Conservation (phyloP, 2,888 invertebrate species). For the Tillus elongatus region DNA sequence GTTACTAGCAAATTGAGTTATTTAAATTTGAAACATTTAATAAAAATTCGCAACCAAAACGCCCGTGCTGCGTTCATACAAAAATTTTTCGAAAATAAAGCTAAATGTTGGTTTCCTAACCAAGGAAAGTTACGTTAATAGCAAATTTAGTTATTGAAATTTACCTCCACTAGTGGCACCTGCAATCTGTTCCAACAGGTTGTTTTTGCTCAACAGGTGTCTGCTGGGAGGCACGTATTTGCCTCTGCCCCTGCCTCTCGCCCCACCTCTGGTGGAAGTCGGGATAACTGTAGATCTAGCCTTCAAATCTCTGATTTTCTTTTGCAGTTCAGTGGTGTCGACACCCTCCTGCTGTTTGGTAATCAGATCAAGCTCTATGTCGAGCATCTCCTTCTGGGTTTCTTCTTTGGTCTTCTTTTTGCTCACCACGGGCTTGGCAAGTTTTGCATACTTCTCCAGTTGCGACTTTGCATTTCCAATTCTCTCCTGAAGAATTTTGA, state of each 20-base stretch:
- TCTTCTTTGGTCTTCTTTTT: constrained; percentile 62
- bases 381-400: constrained; percentile 80
- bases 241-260: constrained; percentile 36
- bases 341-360: constrained; percentile 82
- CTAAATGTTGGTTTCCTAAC: too few relatives aligned
- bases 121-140: too few relatives aligned
- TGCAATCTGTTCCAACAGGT: too few relatives aligned
- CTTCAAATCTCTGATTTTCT: constrained; percentile 65
- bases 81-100: too few relatives aligned
- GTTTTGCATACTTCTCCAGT: constrained; percentile 37
- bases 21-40: too few relatives aligned
- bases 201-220: constrained; percentile 37
- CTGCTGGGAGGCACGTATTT: constrained; percentile 33
- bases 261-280: constrained; percentile 10
- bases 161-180: too few relatives aligned
- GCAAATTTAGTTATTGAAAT: too few relatives aligned
- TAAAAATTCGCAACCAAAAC: too few relatives aligned
- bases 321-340: constrained; percentile 73
- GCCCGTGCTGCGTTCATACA: too few relatives aligned
- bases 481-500: constrained; percentile 72
- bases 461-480: constrained; percentile 55
- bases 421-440: constrained; percentile 18
- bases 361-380: constrained; percentile 84
- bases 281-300: constrained; percentile 39
- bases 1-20: too few relatives aligned